A percentile compares a stretch with the other conserved stretches of the same genome.
Conservation (phyloP, 2,888 invertebrate species). For the Antitype chi region DNA sequence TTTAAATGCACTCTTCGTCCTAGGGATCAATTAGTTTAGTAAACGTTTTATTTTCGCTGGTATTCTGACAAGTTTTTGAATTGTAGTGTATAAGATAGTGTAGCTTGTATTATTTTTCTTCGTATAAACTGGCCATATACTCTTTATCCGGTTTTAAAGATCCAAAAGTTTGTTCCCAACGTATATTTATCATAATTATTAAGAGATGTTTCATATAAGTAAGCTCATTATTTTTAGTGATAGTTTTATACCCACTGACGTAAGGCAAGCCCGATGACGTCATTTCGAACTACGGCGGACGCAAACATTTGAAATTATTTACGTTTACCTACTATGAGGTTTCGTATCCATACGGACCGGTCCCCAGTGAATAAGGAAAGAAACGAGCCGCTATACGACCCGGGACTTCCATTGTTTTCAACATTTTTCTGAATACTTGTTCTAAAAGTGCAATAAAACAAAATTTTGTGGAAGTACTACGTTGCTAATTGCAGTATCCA, state of each 20-base stretch:
- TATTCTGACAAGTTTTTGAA: not conserved
- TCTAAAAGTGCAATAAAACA: not conserved
- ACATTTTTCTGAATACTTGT: not conserved
- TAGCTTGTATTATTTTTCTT: constrained; percentile 2
- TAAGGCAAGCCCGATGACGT: constrained; percentile 37
- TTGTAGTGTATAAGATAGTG: constrained; percentile 1
- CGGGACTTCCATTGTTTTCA: not conserved
- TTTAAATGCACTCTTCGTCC: not conserved
- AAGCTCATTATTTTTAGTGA: constrained; percentile 29
- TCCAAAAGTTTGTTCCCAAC: not conserved
- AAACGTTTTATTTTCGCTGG: not conserved
- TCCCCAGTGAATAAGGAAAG: constrained; percentile 10
- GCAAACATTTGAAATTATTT: constrained; percentile 39
- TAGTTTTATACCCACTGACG: constrained; percentile 30
- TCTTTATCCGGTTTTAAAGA: not conserved
- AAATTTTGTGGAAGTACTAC: not conserved
- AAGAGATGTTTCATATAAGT: constrained; percentile 18
- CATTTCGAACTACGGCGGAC: constrained; percentile 12
- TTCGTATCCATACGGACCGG: constrained; percentile 10
- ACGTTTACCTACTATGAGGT: constrained; percentile 1
- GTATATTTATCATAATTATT: not conserved
- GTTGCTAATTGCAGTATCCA: constrained; percentile 22
- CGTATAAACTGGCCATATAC: not conserved
- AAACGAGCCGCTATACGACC: constrained; percentile 1
- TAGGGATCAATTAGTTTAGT: constrained; percentile 20